Conservation (phyloP, 2,797 vertebrate species). For the Morus bassanus region DNA sequence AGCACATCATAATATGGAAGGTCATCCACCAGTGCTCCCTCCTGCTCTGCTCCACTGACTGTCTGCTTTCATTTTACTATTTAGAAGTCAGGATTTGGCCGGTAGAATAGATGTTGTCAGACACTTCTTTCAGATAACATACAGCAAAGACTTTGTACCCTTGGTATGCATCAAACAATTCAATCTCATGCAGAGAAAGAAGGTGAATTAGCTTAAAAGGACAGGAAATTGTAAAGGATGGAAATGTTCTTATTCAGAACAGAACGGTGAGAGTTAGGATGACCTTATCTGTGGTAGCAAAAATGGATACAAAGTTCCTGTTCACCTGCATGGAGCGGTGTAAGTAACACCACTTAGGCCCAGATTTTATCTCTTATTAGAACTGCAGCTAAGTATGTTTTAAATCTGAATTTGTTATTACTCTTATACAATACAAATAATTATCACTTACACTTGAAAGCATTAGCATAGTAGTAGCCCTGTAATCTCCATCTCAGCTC, state of each 20-base stretch:
- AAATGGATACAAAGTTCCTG: not conserved
- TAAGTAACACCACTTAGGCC: not conserved
- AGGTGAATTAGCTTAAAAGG: not conserved
- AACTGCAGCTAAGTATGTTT: not conserved
- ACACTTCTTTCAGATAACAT: not conserved
- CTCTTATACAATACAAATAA: not conserved
- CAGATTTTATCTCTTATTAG: not conserved
- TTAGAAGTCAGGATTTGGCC: not conserved
- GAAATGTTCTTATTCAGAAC: not conserved
- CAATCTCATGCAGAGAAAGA: not conserved
- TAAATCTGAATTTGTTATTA: not conserved
- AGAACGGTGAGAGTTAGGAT: not conserved
- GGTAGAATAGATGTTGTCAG: not conserved
- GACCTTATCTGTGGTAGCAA: not conserved
- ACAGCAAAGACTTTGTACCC: not conserved
- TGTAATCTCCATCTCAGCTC: not conserved
- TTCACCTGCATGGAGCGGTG: not conserved
- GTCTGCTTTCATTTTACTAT: not conserved
- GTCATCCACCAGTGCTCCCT: not conserved
- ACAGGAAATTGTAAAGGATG: not conserved
- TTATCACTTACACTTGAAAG: not conserved
- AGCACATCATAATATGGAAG: not conserved
- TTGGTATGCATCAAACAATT: not conserved
- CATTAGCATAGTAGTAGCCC: not conserved
- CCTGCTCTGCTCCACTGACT: not conserved